Percentiles rank a stretch among this genome's conserved stretches.
Conservation (phyloP, 2,797 vertebrate species). For the Bovichtus variegatus region DNA sequence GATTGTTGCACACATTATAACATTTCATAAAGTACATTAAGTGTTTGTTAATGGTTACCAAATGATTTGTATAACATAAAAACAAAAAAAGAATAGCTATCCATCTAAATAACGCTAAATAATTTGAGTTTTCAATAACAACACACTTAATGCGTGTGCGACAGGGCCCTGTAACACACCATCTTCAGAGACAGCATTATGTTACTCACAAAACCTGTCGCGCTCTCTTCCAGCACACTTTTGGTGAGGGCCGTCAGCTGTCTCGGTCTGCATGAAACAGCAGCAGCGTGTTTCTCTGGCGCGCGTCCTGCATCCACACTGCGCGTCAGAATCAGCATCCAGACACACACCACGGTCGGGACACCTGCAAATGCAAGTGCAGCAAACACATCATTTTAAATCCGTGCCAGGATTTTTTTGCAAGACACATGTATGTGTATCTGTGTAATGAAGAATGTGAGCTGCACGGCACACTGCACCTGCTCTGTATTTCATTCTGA, state of each 20-base stretch:
- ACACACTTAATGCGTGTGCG: too few relatives aligned
- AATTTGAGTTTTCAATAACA: too few relatives aligned
- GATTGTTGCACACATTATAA: too few relatives aligned
- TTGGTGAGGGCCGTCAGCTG: constrained; percentile 31
- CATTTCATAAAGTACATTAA: too few relatives aligned
- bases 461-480: constrained; percentile 38
- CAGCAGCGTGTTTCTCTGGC: background rate
- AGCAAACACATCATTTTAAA: background rate
- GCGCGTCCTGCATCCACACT: constrained; percentile 17
- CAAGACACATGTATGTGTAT: background rate
- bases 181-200: background rate
- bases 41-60: too few relatives aligned
- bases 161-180: too few relatives aligned
- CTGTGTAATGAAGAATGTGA: background rate
- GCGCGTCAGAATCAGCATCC: constrained; percentile 39
- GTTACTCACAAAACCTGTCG: constrained; percentile 66
- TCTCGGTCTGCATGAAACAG: constrained; percentile 27
- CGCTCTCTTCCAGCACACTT: background rate
- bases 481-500: constrained; percentile 53
- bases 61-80: too few relatives aligned
- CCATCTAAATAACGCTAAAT: too few relatives aligned
- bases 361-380: constrained; percentile 46
- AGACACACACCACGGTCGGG: constrained; percentile 23
- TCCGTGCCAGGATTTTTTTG: background rate
- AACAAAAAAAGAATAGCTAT: too few relatives aligned